Evolutionary conservation across 1,140 invertebrate genomes (phyloP).

Genomic region (Teleogryllus occipitalis): DNA sequence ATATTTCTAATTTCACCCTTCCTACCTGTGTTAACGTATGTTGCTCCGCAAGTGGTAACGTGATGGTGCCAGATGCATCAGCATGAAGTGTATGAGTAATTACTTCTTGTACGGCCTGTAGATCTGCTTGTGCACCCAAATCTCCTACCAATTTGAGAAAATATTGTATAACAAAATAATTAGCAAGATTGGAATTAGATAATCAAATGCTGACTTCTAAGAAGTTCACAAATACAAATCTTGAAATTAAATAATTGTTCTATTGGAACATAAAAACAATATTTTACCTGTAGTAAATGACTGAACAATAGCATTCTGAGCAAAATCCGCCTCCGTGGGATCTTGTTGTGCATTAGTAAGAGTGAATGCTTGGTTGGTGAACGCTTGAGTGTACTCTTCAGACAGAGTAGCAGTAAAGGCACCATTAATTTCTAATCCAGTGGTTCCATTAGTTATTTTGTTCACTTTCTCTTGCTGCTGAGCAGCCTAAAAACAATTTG

Average conservation of each 20-base stretch:
- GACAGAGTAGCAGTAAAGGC: not conserved
- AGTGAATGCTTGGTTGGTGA: conserved; percentile 29
- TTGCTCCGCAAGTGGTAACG: conserved; percentile 27
- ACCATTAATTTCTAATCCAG: not conserved
- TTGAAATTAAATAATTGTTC: not conserved
- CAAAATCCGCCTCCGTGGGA: conserved; percentile 28
- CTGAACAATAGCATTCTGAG: conserved; percentile 22
- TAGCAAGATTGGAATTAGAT: not conserved
- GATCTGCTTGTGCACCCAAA: not conserved
- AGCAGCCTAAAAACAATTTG: conserved; percentile 10
- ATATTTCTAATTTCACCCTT: not conserved
- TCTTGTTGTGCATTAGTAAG: conserved; percentile 22
- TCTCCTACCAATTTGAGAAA: not conserved
- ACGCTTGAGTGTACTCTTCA: conserved; percentile 31
- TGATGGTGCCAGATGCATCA: conserved; percentile 36
- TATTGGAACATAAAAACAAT: not conserved
- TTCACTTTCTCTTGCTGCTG: conserved; percentile 7
- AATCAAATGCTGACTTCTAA: not conserved
- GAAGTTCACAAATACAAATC: not conserved
- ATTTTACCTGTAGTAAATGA: conserved; percentile 7
- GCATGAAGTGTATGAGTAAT: conserved; percentile 34
- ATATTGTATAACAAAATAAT: not conserved
- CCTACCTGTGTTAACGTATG: conserved; percentile 33
- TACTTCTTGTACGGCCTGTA: conserved; percentile 21
- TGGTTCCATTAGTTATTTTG: not conserved